Base-by-base conservation (phyloP, 2,797 vertebrate species). In the Sebastes matsubarae region DNA sequence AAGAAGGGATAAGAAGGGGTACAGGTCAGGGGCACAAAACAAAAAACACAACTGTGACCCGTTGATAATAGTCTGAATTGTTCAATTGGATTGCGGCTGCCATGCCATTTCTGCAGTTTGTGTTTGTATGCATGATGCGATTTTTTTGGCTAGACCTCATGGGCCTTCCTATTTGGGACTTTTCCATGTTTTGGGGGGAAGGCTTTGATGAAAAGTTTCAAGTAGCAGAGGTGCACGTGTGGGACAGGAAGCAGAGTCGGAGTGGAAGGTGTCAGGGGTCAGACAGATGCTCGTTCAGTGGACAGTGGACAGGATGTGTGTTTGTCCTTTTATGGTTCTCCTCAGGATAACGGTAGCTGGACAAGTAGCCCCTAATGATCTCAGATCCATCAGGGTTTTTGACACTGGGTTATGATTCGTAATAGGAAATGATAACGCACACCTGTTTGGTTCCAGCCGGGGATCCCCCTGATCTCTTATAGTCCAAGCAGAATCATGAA, bases 291-390 rank as follows among this genome's bases (percentile, higher is more conserved):
- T 86, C 66, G n/a, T 60, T 84, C 73, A 77, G 18, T 82, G 89
- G 84, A 89, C 73, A 61, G 80, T 38, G 80, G 86, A 80, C 94
- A 95, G 95, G 95, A 96, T 91, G 93, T 81, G 82, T 80, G 81
- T 54, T 50, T 61, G 60, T 83, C 86, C 88, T 90, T 93, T 94
- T 88, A 91, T 90, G 83, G 84, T 72, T 77, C 70, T 79, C 66
- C 86, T 87, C 81, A 32, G 87, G 84, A 88, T 86, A 90, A 93
- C 93, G 59, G 92, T 89, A 93, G 93, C 90, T 68, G 75, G 60
- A 61, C 50, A 50, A 46, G 58, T 2, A 60, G 61, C 54, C 36
- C 36, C 34, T 27, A 55, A 73, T 86, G 82, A 90, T 69, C 85
- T 77, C 83, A 84, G 63, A 72, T 83, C 22, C 70, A 83, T 88